Evolutionary conservation across 2,888 invertebrate genomes (phyloP), one percentile per base, ranked within the genome.

Genomic region (Baccha elongata): DNA sequence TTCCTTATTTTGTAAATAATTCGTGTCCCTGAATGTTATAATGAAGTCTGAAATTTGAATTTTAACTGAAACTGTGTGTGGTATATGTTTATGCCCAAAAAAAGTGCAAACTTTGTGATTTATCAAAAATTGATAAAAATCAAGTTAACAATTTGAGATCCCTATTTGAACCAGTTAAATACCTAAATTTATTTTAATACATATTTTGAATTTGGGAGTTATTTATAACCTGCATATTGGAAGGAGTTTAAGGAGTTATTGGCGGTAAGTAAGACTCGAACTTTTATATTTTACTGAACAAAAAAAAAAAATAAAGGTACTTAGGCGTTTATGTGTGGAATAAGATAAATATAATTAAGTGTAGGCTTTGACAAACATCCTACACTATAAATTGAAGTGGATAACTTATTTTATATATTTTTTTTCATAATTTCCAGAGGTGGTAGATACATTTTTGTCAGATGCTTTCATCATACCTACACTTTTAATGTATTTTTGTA

Each of bases 1-100:
- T 81, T 76, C 76, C 71, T 75, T 81, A 40, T 81, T 76, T 81
- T 81, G 81, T 81, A 76, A 81, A 81, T 81, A 81, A 44, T 35
- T 32, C 32, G 42, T 64, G 32, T 72, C 65, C 58, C 65, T 60
- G 26, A 21, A 32, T 17, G 44, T 71, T 71, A 76, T 23, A 71
- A 71, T 76, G 71, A 72, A 76, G 67, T 75, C 62, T 52, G 75
- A 48, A 42, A 17, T 23, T 35, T 69, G 23, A 44, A 55, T 69
- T 52, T 55, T 52, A 35, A 64, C 69, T 55, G 3, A 10, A 13
- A 55, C 26, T 37, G 68, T 64, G 68, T 58, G 64, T 26, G 17
- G 6, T 50, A 50, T 46, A 29, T 23, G 60, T 17, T 44, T 4
- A 64, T 32, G 17, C 29, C 35, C 26, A 53, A 53, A 53, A 53